Evolutionary conservation across 2,888 invertebrate genomes (phyloP).

Genomic region (Amaurobius ferox): DNA sequence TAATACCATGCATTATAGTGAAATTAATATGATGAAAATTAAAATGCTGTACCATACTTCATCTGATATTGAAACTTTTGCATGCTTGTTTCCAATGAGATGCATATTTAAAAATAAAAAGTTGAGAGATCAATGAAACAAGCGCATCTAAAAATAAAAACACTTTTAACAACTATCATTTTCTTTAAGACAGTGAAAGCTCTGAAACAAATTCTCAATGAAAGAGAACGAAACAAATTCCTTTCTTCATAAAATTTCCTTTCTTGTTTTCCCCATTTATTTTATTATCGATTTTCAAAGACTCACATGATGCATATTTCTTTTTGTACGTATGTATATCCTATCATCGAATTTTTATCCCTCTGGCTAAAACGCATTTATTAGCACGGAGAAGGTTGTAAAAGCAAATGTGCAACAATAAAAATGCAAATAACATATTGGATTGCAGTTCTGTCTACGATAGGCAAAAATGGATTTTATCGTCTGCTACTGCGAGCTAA

Average conservation of each 20-base stretch:
- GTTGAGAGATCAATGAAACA: no score
- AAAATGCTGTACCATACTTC: no score
- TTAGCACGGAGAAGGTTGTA: constrained; percentile 31
- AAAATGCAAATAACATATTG: constrained; percentile 62
- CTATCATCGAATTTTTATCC: constrained; percentile 42
- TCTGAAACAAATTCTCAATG: not conserved
- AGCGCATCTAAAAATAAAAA: no score
- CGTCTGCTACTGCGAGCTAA: no score
- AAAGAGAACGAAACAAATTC: not conserved
- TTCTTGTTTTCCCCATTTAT: constrained; percentile 25
- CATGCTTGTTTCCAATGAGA: no score
- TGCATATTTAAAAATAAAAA: no score
- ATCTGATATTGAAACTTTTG: no score
- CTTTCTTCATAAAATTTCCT: constrained; percentile 26
- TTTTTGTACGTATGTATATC: constrained; percentile 1
- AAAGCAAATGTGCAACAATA: constrained; percentile 36
- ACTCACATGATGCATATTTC: not conserved
- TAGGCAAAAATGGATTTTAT: not conserved
- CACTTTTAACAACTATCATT: no score
- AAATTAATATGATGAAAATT: no score
- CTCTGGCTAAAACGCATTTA: constrained; percentile 36
- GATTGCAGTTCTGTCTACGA: not conserved
- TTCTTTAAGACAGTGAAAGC: not conserved
- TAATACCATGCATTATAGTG: no score
- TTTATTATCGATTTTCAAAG: constrained; percentile 52